Base-by-base conservation (phyloP, 2,888 invertebrate genomes). In the Lepidocyrtoides sp. region DNA sequence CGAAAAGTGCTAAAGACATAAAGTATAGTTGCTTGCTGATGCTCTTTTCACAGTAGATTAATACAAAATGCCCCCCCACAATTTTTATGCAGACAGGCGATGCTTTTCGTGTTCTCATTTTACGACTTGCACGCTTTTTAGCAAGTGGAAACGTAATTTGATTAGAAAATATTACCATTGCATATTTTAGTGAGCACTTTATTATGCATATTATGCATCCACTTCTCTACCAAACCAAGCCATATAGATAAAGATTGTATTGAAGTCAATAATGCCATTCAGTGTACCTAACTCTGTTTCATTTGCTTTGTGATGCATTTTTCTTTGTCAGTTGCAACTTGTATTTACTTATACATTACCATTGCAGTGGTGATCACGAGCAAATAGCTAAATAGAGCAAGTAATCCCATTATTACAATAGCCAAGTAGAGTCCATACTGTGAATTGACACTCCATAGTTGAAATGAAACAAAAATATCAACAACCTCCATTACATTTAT, bases 121-220 rank as follows among this genome's bases (percentile, higher is more conserved):
- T 41, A 69, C 41, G 41, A 69, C 69, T 41, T 69, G 36, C 69
- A 69, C 69, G 69, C 69, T 69, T 69, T 14, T 36, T 69, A 69
- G 41, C 69, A 69, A 69, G 41, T 69, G 69, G 69, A 41, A 57
- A 69, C 8, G 69, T 12, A 69, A 69, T 41, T 14, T 41, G 17
- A 32, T 36, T 36, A 36, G n/a, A 66, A 66, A 66, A 54, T 54
- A 54, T n/a, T 36, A 36, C 36, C 23, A 57, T 57, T 57, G 57
- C 26, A 41, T 32, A 12, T 32, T n/a, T 32, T 1, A 36, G 36
- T 60, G 23, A 20, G 23, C 23, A 60, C 23, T 7, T n/a, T n/a
- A n/a, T n/a, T n/a, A n/a, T n/a, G n/a, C n/a, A n/a, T n/a, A n/a
- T n/a, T n/a, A n/a, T 7, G 7, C 7, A 36, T 7, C 36, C 36